A percentile compares a stretch with the other conserved stretches of the same genome.
Evolutionary conservation across 2,113 vertebrate species (phyloP).

Genomic region (Rhombomys opimus): DNA sequence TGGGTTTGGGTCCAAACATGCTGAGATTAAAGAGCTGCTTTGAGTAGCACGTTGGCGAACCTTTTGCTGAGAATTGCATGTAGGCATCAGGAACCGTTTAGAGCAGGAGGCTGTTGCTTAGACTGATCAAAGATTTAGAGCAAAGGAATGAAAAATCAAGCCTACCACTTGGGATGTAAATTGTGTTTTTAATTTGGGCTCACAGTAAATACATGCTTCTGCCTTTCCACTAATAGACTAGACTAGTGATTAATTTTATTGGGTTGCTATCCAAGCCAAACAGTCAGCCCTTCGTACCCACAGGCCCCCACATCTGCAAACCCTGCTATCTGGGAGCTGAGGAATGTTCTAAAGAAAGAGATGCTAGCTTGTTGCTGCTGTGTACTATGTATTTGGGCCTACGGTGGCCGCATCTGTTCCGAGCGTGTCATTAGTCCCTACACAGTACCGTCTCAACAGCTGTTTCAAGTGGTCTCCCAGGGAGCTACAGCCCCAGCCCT

Average conservation of each 20-base stretch:
- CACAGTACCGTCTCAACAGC: background rate
- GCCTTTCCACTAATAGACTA: background rate
- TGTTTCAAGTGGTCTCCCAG: background rate
- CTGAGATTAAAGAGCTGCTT: too few relatives aligned
- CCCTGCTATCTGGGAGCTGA: background rate
- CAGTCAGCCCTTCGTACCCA: background rate
- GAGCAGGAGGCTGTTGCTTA: background rate
- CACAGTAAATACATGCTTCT: background rate
- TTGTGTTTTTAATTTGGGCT: constrained; percentile 42
- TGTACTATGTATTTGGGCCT: background rate
- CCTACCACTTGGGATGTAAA: background rate
- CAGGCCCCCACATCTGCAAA: background rate
- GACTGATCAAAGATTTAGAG: background rate
- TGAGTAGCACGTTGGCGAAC: background rate
- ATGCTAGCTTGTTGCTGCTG: background rate
- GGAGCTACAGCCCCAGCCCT: background rate
- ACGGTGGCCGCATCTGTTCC: background rate
- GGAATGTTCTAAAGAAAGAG: background rate
- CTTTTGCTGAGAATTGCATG: background rate
- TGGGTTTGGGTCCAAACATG: background rate
- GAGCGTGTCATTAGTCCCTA: background rate
- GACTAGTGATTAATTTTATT: background rate
- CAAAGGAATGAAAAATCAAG: constrained; percentile 5
- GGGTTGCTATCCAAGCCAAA: background rate
- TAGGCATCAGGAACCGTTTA: background rate